Percentiles rank a stretch among this genome's conserved stretches.
Evolutionary conservation across 2,797 vertebrate species (phyloP).

Genomic region (Poeciliopsis infans): DNA sequence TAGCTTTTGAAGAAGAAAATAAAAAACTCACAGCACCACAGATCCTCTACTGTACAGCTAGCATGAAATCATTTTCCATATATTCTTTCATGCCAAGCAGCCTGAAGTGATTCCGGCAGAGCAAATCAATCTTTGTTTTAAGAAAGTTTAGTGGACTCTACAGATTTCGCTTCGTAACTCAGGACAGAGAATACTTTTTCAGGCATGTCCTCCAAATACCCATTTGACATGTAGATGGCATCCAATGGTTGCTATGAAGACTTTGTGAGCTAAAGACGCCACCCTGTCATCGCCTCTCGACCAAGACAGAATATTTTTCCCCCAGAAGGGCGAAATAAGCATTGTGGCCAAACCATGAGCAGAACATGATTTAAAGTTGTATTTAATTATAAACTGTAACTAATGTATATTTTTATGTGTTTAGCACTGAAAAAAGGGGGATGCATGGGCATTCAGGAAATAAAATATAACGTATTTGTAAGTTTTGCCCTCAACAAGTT

Average conservation of each 20-base stretch:
- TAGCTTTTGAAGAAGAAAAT: background rate
- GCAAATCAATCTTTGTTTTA: background rate
- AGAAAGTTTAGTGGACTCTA: background rate
- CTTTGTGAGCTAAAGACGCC: background rate
- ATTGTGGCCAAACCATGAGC: background rate
- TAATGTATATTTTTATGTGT: background rate
- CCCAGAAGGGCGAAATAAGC: background rate
- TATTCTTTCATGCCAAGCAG: background rate
- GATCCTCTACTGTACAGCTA: background rate
- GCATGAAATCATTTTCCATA: background rate
- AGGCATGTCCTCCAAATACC: background rate
- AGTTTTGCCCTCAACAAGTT: background rate
- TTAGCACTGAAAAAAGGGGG: no score
- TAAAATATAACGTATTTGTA: background rate
- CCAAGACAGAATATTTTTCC: background rate
- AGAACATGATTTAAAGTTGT: background rate
- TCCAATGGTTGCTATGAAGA: background rate
- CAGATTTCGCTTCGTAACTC: background rate
- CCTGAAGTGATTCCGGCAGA: background rate
- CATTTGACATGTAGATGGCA: background rate
- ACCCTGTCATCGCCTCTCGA: no score
- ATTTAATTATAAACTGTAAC: background rate
- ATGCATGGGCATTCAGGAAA: background rate
- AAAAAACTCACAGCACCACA: background rate
- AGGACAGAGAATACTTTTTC: background rate